Evolutionary conservation across 2,113 vertebrate genomes (phyloP), one percentile per base, ranked within the genome.

Genomic region (Oxyura jamaicensis): DNA sequence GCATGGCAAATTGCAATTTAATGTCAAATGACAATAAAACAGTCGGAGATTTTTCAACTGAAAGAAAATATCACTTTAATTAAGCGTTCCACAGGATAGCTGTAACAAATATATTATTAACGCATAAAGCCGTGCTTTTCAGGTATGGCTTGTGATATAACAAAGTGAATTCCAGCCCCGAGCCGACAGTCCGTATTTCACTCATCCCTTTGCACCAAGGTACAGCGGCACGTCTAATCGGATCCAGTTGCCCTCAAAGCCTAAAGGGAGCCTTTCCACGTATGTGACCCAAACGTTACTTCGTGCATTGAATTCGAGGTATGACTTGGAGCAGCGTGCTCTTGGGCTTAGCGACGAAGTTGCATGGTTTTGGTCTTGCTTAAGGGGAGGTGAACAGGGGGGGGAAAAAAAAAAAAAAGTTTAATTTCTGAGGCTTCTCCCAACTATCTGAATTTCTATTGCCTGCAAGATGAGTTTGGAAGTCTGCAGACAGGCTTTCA

Each of bases 21-120:
- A 91, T 94, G 89, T 97, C 96, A 93, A 90, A 91, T 82, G 83
- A 94, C 83, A 94, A 73, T 96, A 95, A 96, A 97, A 28, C 87
- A 92, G 91, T 69, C 58, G 31, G 73, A 72, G 67, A 93, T 93
- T 94, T 92, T 97, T 94, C 93, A 95, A 3, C 83, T 74, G 77
- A 91, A 97, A 91, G 53, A 91, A 97, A 96, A 95, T 94, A 93
- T 72, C 86, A 67, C 84, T 94, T 95, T 95, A 94, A 96, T 97
- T 96, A 93, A 90, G 79, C 69, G 44, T 92, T 93, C 68, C 87
- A 33, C 36, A 26, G 78, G 84, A 74, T 58, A 91, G 71, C 77
- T 84, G 53, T 87, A 85, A 84, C 73, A 93, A 92, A 86, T 86
- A 68, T 1, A 3, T 90, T 88, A 84, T 94, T 92, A 93, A 73